Conservation (phyloP, 2,797 vertebrate genomes). For the Phaenicophaeus curvirostris region DNA sequence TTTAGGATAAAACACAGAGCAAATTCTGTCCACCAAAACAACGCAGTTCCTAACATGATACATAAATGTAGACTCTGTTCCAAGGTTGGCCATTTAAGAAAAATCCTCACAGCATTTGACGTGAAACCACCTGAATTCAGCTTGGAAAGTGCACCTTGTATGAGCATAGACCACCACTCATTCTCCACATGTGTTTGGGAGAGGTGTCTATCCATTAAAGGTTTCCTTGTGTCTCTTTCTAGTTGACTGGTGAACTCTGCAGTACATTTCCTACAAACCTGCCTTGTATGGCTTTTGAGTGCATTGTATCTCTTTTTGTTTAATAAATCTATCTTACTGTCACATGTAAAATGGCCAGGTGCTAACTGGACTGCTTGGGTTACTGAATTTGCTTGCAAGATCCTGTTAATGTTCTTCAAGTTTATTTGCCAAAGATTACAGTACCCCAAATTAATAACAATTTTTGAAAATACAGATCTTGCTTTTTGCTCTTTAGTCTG, state of each 20-base stretch:
- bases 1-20: not conserved
- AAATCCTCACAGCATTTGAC: not conserved
- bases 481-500: not conserved
- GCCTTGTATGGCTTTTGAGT: not conserved
- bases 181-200: not conserved
- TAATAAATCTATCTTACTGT: not conserved
- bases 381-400: not conserved
- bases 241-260: not conserved
- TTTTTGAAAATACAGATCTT: not conserved
- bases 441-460: not conserved
- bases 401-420: not conserved
- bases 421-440: not conserved
- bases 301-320: not conserved
- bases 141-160: not conserved
- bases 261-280: not conserved
- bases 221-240: not conserved
- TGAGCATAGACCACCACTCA: not conserved
- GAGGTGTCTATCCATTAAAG: not conserved
- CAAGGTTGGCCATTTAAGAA: not conserved
- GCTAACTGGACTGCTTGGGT: not conserved
- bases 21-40: not conserved
- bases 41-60: not conserved
- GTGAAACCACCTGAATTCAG: not conserved
- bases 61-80: not conserved
- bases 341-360: not conserved